Evolutionary conservation across 2,113 vertebrate species (phyloP).

Genomic region (Plotosus lineatus): DNA sequence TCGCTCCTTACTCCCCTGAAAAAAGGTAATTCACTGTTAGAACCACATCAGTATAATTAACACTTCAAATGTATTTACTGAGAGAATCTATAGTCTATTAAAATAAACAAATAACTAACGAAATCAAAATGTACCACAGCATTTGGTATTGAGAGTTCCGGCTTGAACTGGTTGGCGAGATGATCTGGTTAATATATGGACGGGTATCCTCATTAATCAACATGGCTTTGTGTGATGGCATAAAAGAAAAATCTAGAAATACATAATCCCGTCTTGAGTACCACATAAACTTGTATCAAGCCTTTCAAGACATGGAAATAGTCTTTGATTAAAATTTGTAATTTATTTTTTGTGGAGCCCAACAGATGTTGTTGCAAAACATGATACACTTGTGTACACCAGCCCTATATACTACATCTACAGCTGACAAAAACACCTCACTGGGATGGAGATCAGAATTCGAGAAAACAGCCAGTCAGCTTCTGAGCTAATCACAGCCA

Average conservation of each 20-base stretch:
- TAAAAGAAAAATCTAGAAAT: slow-evolving; percentile 2
- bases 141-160: not conserved
- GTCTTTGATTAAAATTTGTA: not conserved
- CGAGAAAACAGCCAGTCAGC: slow-evolving; percentile 5
- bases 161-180: not conserved
- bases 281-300: not conserved
- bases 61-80: not conserved
- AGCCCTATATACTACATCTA: not conserved
- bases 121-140: too few relatives aligned
- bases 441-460: not conserved
- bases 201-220: slow-evolving; percentile 19
- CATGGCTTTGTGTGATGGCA: not conserved
- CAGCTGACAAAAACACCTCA: not conserved
- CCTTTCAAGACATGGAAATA: not conserved
- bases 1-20: slow-evolving; percentile 79
- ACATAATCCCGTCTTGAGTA: not conserved
- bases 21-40: not conserved
- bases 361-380: not conserved
- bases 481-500: not conserved
- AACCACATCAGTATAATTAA: not conserved
- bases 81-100: not conserved
- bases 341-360: not conserved
- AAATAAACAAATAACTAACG: not conserved
- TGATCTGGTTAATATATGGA: slow-evolving; percentile 21
- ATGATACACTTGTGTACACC: not conserved